A percentile compares a stretch with the other conserved stretches of the same genome.
These are phyloP conservation scores for Bursaphelenchus mucronatus DNA, from an alignment of 1,140 invertebrate species.

Conservation along the genomic window DNA sequence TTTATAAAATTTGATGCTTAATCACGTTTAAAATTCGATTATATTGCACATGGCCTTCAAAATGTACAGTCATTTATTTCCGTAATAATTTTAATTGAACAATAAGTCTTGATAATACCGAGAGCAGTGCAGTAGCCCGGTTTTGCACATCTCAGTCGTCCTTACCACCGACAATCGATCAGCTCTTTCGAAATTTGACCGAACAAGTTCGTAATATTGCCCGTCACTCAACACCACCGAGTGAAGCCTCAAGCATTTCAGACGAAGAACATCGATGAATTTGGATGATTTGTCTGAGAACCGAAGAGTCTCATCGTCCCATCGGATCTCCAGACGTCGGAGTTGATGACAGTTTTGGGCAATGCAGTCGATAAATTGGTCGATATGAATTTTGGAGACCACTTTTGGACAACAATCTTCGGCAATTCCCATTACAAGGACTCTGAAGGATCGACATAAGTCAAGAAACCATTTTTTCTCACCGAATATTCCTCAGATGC, in stretches of 20 bases:
- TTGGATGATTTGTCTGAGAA: conserved; percentile 92
- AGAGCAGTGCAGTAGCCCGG: conserved; percentile 58
- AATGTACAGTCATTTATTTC: too few species aligned
- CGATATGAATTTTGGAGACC: conserved; percentile 71
- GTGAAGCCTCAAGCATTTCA: conserved; percentile 64
- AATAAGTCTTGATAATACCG: conserved; percentile 54
- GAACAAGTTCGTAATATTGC: conserved; percentile 96
- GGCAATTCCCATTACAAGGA: conserved; percentile 91
- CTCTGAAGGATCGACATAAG: conserved; percentile 67
- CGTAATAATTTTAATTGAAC: conserved; percentile 44
- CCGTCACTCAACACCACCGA: conserved; percentile 78
- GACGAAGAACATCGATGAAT: conserved; percentile 62
- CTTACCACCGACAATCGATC: conserved; percentile 86
- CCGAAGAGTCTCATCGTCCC: conserved; percentile 94
- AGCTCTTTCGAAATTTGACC: conserved; percentile 96
- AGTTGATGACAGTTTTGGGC: conserved; percentile 83
- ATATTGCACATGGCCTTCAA: too few species aligned
- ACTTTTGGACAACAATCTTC: conserved; percentile 85
- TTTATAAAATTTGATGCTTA: too few species aligned
- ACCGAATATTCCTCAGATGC: conserved; percentile 64
- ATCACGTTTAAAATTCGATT: too few species aligned
- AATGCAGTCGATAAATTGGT: conserved; percentile 94
- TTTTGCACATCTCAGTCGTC: conserved; percentile 60
- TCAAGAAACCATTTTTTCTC: conserved; percentile 29
- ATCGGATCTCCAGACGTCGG: conserved; percentile 85